Evolutionary conservation across 1,140 invertebrate species (phyloP).

Genomic region (Parasteatoda tepidariorum): DNA sequence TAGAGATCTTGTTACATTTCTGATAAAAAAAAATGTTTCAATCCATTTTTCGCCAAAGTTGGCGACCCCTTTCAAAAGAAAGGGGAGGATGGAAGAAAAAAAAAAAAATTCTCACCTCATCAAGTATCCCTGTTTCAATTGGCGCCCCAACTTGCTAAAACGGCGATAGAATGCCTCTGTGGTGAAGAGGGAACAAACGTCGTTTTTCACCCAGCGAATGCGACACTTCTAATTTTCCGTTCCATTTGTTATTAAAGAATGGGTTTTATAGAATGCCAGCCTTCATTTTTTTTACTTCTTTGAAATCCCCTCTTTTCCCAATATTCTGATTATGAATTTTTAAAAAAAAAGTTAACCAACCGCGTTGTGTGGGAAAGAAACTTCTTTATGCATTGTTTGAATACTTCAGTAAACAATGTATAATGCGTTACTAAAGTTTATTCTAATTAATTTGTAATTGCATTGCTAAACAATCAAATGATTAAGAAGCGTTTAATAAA

Average conservation of each 20-base stretch:
- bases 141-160: constrained; percentile 36
- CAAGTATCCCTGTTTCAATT: constrained; percentile 39
- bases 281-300: not conserved
- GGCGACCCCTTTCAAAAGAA: not conserved
- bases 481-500: no score
- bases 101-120: not conserved
- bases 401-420: no score
- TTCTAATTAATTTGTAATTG: no score
- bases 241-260: constrained; percentile 57
- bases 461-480: no score
- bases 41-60: constrained; percentile 43
- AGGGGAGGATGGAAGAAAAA: not conserved
- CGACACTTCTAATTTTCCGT: constrained; percentile 60
- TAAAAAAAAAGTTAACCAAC: no score
- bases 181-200: constrained; percentile 40
- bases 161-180: not conserved
- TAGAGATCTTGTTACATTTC: no score
- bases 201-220: constrained; percentile 57
- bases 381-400: no score
- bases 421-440: no score
- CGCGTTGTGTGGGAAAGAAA: no score
- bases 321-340: no score
- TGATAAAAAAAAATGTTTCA: not conserved
- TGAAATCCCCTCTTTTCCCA: not conserved
- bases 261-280: not conserved